Base-by-base conservation (phyloP, 2,888 invertebrate genomes). In the Meiosimyza decipiens region DNA sequence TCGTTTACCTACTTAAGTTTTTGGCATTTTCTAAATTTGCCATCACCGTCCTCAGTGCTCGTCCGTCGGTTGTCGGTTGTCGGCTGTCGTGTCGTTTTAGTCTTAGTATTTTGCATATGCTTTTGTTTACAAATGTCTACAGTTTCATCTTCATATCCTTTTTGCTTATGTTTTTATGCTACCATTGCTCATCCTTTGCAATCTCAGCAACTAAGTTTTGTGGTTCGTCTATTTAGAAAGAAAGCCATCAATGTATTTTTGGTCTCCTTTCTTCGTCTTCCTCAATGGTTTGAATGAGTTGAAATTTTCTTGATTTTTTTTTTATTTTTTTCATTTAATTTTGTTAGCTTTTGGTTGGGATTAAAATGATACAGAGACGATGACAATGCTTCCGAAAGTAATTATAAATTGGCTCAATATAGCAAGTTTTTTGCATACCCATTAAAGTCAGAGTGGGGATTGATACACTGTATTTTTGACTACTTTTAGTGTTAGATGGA, bases 381-480 rank as follows among this genome's bases (percentile, higher is more conserved):
- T 66, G 54, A 66, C 66, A 55, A 33, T 47, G 66, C 55, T 66
- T 66, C 55, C 66, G 16, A 67, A 22, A 67, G 54, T 67, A 55
- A 67, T 55, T 54, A 40, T 40, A 55, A 67, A 55, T 67, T 67
- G 67, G 54, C 67, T 55, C 67, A 47, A 67, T 67, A 55, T 47
- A 16, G 22, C 67, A 55, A 47, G 22, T 47, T n/a, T 55, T 22
- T 18, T 16, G 47, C 47, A 7, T 28, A 18, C 15, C 9, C n/a
- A 12, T 18, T 16, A 16, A 3, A 28, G 4, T 28, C 28, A 28
- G 28, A 28, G 28, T 28, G 28, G 28, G 28, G 28, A 28, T 28
- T 47, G 18, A 49, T 18, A 63, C 18, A 49, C 40, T 15, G 40
- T 28, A 2, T 3, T 28, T 28, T 28, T 28, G 3, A 28, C 22